Evolutionary conservation across 23 tunicate genomes (phyloP), one percentile per base, ranked within the genome.

Genomic region (Diplosoma virens): DNA sequence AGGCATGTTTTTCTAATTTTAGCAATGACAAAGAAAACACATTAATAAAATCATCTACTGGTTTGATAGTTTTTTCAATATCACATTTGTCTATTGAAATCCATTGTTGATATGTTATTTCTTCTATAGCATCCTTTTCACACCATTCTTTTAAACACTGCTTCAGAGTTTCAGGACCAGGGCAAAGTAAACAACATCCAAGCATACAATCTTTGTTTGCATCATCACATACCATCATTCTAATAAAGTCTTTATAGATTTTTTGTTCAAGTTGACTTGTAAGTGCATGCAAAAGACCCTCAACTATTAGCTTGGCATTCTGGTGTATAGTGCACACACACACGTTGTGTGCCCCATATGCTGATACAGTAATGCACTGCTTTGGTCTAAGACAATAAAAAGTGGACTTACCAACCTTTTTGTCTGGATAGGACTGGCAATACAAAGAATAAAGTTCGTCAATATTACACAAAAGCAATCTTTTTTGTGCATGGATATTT

Each of bases 311-410:
- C 14, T 11, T 67, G 7, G 30, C 74, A 67, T 67, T 67, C 36
- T 67, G 74, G 52, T 67, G 74, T 18, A 16, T 3, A 35, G 53
- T 67, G 52, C 74, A 67, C 17, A 67, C 74, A 36, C 74, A 35
- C 20, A 67, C 50, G 20, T 4, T 63, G 27, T 67, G 74, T 2
- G 53, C 21, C 2, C 52, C 52, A 33, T 25, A 2, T 33, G 52
- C 25, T 11, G 74, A 67, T 3, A 67, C 52, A 2, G 74, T 67
- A 18, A 67, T 25, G 21, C 50, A 67, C 11, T 67, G 52, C 26
- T 67, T 67, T 18, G 74, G 74, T 18, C 74, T 33, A 14, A 67
- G 11, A 17, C 7, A 7, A 67, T 16, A 67, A 67, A 67, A 67
- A 11, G 22, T 11, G 3, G 52, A 11, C 7, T 5, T 6, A 2